Percentiles rank a stretch among this genome's conserved stretches.
Evolutionary conservation across 2,113 vertebrate species (phyloP).

Genomic region (Erpornis zantholeuca): DNA sequence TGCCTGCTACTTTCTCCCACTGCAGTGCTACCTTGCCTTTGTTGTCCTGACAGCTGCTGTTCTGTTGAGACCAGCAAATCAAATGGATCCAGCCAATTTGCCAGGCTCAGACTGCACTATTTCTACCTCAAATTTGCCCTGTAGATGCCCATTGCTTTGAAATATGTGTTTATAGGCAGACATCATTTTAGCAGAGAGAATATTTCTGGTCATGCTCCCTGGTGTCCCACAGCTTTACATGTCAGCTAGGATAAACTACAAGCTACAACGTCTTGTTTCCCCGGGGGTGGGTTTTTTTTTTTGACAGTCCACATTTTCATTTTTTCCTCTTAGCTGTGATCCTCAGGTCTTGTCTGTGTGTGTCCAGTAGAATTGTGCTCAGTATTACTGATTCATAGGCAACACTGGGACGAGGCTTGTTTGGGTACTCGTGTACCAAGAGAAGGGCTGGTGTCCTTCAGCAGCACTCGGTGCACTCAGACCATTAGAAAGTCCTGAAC

Average conservation of each 20-base stretch:
- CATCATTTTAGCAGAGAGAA: not conserved
- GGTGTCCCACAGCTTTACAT: not conserved
- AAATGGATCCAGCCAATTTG: not conserved
- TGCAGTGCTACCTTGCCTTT: not conserved
- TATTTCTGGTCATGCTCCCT: not conserved
- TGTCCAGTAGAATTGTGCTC: not conserved
- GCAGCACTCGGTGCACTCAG: accelerated
- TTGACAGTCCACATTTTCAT: not conserved
- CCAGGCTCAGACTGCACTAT: not conserved
- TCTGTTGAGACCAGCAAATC: not conserved
- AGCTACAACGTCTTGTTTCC: not conserved
- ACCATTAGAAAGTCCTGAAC: not conserved
- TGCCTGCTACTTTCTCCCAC: not conserved
- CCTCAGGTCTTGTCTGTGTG: not conserved
- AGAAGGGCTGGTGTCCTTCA: not conserved
- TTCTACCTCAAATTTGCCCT: not conserved
- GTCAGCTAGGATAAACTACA: not conserved
- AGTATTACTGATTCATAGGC: not conserved
- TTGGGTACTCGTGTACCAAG: not conserved
- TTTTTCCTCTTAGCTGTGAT: not conserved
- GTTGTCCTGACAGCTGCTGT: not conserved
- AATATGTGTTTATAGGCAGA: not conserved
- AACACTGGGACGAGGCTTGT: not conserved
- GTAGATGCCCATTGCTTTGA: not conserved
- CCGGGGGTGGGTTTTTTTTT: not conserved